Conservation (phyloP, 2,113 vertebrate genomes). For the Porphyrio hochstetteri region DNA sequence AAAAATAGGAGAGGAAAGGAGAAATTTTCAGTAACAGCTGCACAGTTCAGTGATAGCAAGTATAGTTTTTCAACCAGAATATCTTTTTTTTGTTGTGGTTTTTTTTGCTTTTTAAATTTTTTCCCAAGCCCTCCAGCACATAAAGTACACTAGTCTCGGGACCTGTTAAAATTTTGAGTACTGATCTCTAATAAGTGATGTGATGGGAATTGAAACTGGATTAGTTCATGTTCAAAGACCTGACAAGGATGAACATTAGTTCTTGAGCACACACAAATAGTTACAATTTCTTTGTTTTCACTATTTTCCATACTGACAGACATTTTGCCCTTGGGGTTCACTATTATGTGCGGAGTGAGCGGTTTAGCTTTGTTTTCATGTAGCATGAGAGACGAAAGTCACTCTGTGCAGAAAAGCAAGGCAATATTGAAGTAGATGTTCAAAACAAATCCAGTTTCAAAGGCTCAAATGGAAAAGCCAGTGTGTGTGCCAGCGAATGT, state of each 20-base stretch:
- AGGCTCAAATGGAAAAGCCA: slow-evolving; percentile 50
- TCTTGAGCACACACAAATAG: slow-evolving; percentile 16
- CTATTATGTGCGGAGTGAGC: slow-evolving; percentile 57
- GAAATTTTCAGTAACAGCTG: not conserved
- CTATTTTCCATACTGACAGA: slow-evolving; percentile 62
- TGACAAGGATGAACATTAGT: slow-evolving; percentile 17
- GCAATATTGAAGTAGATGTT: slow-evolving; percentile 37
- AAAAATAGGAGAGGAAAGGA: not conserved
- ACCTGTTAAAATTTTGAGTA: not conserved
- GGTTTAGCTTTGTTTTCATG: slow-evolving; percentile 65
- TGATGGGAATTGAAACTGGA: not conserved
- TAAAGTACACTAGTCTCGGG: not conserved
- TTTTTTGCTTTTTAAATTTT: not conserved
- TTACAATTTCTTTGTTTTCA: slow-evolving; percentile 67
- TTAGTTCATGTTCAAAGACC: slow-evolving; percentile 49
- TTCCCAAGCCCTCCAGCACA: not conserved
- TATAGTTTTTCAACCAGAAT: not conserved
- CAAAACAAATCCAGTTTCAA: slow-evolving; percentile 71
- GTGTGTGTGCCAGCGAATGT: not conserved
- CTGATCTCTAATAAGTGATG: not conserved
- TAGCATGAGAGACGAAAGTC: slow-evolving; percentile 59
- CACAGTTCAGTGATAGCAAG: not conserved
- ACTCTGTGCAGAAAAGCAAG: slow-evolving; percentile 39
- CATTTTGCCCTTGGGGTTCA: slow-evolving; percentile 65
- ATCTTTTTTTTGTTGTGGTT: not conserved